Percentiles rank a stretch among this genome's conserved stretches.
Evolutionary conservation across 1,140 invertebrate species (phyloP).

Genomic region (Drosophila sp.): DNA sequence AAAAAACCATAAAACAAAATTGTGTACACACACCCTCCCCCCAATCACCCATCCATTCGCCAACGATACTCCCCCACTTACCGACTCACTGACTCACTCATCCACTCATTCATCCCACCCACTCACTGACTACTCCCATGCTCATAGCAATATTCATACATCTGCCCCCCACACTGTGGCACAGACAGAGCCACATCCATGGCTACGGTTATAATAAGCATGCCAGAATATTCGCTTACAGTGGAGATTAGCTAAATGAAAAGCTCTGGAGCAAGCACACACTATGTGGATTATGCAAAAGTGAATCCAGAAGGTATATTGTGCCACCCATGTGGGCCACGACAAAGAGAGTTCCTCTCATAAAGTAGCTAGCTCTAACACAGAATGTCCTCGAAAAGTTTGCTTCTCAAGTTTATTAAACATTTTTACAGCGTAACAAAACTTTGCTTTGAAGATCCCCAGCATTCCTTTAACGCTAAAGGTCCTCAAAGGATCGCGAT

Average conservation of each 20-base stretch:
- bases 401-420: not conserved
- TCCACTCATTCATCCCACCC: constrained; percentile 42
- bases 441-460: not conserved
- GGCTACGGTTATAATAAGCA: constrained; percentile 62
- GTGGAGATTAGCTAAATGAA: constrained; percentile 60
- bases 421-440: not conserved
- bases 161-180: constrained; percentile 5
- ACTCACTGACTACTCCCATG: not conserved
- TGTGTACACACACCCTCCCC: constrained; percentile 55
- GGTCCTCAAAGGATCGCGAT: not conserved
- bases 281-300: constrained; percentile 19
- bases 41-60: constrained; percentile 14
- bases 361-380: not conserved
- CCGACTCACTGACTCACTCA: constrained; percentile 44
- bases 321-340: not conserved
- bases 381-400: not conserved
- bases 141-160: constrained; percentile 3
- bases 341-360: not conserved
- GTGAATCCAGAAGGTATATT: not conserved
- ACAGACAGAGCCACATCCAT: constrained; percentile 16
- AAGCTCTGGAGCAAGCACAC: constrained; percentile 37
- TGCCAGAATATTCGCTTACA: constrained; percentile 42
- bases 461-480: not conserved
- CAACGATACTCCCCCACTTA: not conserved
- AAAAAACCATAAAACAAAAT: constrained; percentile 80